Evolutionary conservation across 35 echinoderm and acorn worm species (phyloP), one percentile per base, ranked within the genome.

Genomic region (Chiridota heheva): DNA sequence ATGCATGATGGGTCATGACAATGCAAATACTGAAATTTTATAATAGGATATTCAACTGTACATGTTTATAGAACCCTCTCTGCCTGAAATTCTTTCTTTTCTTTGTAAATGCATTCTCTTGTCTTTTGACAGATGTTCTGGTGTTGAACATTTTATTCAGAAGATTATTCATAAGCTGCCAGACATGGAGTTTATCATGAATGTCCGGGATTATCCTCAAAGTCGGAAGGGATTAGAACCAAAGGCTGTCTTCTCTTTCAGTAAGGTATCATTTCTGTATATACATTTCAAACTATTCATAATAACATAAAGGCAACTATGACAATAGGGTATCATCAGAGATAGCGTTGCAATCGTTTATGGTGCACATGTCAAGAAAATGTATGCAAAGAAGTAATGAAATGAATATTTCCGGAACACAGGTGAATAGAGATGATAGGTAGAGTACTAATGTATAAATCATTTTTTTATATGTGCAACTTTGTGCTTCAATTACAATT

Each of bases 171-270:
- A 91, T 30, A 97, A 88, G 66, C 79, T 97, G 29, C 94, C 94
- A 60, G 84, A 97, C 27, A 91, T 97, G 89, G 94, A 97, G 80
- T 97, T 97, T 45, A 83, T 97, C n/a, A 32, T 91, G 59, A 97
- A 97, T 63, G 59, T 67, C 7, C 60, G 94, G 56, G 94, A 97
- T 66, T 97, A 84, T 83, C 94, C 94, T 7, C 88, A 97, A 49
- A 97, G 94, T 85, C 84, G 58, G 18, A 88, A 84, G 37, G 86
- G 63, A 57, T n/a, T 73, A 0, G 57, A 83, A 37, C 84, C 94
- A 60, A 67, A 84, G 38, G 84, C 94, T 69, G 94, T 97, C 12
- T 42, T 97, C 10, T 97, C 94, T n/a, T 97, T 97, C 27, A 97
- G 94, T 53, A 97, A 97, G 65, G 94, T 97, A 84, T 60, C 70